Evolutionary conservation across 2,888 invertebrate species (phyloP).

Genomic region (Diabrotica balteata): DNA sequence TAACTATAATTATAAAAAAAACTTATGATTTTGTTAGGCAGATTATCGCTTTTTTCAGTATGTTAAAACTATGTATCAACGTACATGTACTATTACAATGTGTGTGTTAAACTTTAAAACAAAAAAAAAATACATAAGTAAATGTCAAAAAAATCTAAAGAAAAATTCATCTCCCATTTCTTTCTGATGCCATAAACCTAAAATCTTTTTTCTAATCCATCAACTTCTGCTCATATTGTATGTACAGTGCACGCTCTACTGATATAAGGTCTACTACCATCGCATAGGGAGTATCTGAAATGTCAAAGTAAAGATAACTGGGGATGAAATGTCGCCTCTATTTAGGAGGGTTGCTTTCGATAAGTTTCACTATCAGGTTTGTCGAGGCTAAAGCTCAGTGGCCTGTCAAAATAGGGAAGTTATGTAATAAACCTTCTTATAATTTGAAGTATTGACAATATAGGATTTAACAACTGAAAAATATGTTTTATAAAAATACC

Average conservation of each 20-base stretch:
- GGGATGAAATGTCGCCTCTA: conserved; percentile 27
- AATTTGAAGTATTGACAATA: no score
- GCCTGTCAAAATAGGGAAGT: conserved; percentile 18
- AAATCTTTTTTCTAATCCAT: conserved; percentile 19
- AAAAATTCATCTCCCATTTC: no score
- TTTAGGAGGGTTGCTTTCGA: conserved; percentile 28
- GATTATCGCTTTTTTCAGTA: no score
- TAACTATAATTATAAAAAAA: no score
- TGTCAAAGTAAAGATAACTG: conserved; percentile 27
- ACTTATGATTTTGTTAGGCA: no score
- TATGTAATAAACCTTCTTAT: conserved; percentile 7
- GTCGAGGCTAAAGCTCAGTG: conserved; percentile 13
- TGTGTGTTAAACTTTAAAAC: no score
- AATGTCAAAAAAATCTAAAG: no score
- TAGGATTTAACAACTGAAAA: no score
- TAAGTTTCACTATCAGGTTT: conserved; percentile 23
- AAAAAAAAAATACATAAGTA: no score
- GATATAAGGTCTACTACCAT: conserved; percentile 14
- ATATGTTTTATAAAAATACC: no score
- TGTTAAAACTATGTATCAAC: no score
- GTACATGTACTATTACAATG: no score
- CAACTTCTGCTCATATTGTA: conserved; percentile 16
- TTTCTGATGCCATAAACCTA: background rate
- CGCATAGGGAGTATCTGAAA: conserved; percentile 13
- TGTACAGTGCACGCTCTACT: conserved; percentile 9